Base-by-base conservation (phyloP, 1,140 invertebrate species). In the Arctopsyche grandis region DNA sequence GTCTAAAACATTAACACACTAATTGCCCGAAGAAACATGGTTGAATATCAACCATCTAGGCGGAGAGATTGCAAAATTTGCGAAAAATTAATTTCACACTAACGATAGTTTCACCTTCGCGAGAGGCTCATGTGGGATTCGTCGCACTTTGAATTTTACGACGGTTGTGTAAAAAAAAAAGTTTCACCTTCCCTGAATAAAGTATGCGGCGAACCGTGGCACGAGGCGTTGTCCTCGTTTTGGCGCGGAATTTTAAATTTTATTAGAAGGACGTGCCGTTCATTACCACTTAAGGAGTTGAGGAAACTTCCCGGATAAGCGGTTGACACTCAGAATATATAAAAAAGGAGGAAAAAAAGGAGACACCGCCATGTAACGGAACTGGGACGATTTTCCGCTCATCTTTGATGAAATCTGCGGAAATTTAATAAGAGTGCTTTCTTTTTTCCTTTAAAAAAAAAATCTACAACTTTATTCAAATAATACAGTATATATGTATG, bases 351-450 rank as follows among this genome's bases (percentile, higher is more conserved):
- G 7, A 38, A 38, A 38, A 38, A 38, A 38, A 16, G 3, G 9
- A 60, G 1, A 60, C 9, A 19, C 56, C 56, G 56, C 29, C 29
- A 21, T 60, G 56, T 60, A 60, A 60, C 56, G 56, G 56, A 60
- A 60, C 56, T 21, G 56, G 56, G 29, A 38, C 56, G 56, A 60
- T 60, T 60, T 66, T 22, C 22, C 63, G 7, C 63, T 66, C 26
- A 66, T 66, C 63, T 26, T 22, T 66, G 63, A 66, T 66, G 63
- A 66, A 66, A 66, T 66, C 63, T 66, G 63, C 24, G 63, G 24
- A 66, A 66, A 66, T 66, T 66, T 66, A 66, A 66, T 66, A 24
- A 66, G 63, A 66, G 10, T 66, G 1, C 26, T 26, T 66, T 24
- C n/a, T 16, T 4, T 19, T 9, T 9, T 4, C 21, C 1, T 26